phyloP scores from a whole-genome alignment of 2,797 vertebrate genomes.

The Propithecus deckenii region DNA sequence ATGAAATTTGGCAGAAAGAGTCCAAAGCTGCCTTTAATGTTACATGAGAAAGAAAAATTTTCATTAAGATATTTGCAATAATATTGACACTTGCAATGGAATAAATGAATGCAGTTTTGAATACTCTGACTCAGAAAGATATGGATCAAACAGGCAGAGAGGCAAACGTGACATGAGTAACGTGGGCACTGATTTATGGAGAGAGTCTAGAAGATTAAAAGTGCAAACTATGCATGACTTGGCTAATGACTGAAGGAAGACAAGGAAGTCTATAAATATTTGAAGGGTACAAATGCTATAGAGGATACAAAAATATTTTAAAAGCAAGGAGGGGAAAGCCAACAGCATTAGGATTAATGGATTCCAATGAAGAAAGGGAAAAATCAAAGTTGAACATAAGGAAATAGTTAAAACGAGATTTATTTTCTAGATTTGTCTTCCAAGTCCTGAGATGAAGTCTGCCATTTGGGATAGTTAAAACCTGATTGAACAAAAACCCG shows the following conservation, averaged over 20 bases:
- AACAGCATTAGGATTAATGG: slow-evolving; percentile 27
- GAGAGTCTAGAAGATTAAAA: slow-evolving; percentile 48
- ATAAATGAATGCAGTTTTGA: slow-evolving; percentile 50
- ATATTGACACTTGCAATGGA: slow-evolving; percentile 33
- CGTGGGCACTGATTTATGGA: slow-evolving; percentile 58
- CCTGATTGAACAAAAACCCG: not conserved
- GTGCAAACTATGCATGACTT: slow-evolving; percentile 58
- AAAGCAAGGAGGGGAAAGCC: not conserved
- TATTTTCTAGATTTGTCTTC: slow-evolving; percentile 46
- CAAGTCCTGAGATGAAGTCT: not conserved
- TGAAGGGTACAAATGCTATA: slow-evolving; percentile 42
- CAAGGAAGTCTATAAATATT: slow-evolving; percentile 68
- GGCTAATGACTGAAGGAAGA: slow-evolving; percentile 62
- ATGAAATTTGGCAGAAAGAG: not conserved
- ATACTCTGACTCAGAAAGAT: slow-evolving; percentile 44
- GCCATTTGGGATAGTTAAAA: slow-evolving; percentile 39
- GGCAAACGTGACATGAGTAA: not conserved
- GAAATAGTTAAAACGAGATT: slow-evolving; percentile 56
- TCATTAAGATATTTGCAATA: slow-evolving; percentile 10
- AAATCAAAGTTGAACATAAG: slow-evolving; percentile 45
- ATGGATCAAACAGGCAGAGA: slow-evolving; percentile 32
- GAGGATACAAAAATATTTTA: slow-evolving; percentile 38
- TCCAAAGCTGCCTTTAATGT: slow-evolving; percentile 3
- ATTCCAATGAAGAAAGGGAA: slow-evolving; percentile 20
- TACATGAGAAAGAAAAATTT: slow-evolving; percentile 35